These are phyloP conservation scores for Aphidius ervi DNA, from an alignment of 1,140 invertebrate genomes.

Conservation along the genomic window DNA sequence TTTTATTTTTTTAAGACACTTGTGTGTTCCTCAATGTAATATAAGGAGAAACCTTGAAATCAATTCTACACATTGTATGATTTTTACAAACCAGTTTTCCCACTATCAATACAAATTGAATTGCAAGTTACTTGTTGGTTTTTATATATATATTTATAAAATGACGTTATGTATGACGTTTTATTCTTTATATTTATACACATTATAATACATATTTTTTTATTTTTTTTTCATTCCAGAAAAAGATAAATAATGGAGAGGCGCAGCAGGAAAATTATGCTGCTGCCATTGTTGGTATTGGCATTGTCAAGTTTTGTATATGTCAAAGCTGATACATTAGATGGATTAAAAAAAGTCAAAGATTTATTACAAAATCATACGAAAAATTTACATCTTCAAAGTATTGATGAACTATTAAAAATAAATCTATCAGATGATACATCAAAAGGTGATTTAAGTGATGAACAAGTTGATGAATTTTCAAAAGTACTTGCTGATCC, in stretches of 20 bases:
- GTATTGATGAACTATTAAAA: not conserved
- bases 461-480: slow-evolving; percentile 8
- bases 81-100: not conserved
- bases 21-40: too few species aligned
- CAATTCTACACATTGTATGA: not conserved
- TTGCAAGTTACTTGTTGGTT: not conserved
- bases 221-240: slow-evolving; percentile 25
- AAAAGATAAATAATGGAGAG: slow-evolving; percentile 37
- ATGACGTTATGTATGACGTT: not conserved
- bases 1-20: too few species aligned
- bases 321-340: slow-evolving; percentile 6
- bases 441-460: not conserved
- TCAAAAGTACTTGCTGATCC: slow-evolving; percentile 25
- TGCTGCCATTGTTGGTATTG: slow-evolving; percentile 29
- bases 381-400: slow-evolving; percentile 6
- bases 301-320: slow-evolving; percentile 4
- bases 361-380: slow-evolving; percentile 1
- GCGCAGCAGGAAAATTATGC: slow-evolving; percentile 34
- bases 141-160: not conserved
- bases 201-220: not conserved
- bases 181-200: slow-evolving; percentile 2
- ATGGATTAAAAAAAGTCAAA: not conserved
- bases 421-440: not conserved
- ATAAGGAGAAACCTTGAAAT: too few species aligned
- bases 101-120: not conserved